phyloP scores from a whole-genome alignment of 1,140 invertebrate genomes.

The Yoshiicerus persimilis region DNA sequence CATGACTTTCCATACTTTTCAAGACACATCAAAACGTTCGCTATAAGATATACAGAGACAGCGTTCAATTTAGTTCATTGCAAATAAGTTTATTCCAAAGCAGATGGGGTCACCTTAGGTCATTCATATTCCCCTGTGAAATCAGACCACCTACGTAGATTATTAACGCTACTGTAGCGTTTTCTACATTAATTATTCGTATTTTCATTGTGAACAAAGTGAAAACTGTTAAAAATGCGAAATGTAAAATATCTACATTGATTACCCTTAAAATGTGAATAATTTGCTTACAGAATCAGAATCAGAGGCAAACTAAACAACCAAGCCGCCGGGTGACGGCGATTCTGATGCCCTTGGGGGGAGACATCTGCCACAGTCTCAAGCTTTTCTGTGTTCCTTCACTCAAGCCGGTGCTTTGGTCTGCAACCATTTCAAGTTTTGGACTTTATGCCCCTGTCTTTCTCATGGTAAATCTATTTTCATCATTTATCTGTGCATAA shows the following conservation, averaged over 20 bases:
- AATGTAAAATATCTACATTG: too few species aligned
- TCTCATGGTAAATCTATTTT: conserved; percentile 43
- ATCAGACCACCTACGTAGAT: too few species aligned
- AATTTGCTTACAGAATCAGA: not conserved
- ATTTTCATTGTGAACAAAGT: too few species aligned
- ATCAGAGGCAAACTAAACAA: conserved; percentile 22
- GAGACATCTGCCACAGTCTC: conserved; percentile 48
- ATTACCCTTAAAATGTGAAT: too few species aligned
- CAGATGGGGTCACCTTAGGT: not conserved
- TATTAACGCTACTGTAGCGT: too few species aligned
- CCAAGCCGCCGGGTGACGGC: not conserved
- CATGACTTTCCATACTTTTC: not conserved
- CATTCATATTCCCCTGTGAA: too few species aligned
- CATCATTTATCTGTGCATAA: too few species aligned
- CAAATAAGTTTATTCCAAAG: not conserved
- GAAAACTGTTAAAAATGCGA: too few species aligned
- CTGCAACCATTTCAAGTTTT: conserved; percentile 41
- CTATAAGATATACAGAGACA: not conserved
- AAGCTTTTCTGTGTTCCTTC: conserved; percentile 47
- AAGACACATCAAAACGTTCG: not conserved
- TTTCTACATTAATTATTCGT: too few species aligned
- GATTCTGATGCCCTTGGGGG: conserved; percentile 37
- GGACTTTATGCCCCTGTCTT: conserved; percentile 48
- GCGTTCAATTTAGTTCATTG: not conserved
- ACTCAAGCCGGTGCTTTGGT: conserved; percentile 47